phyloP scores from a whole-genome alignment of 2,888 invertebrate genomes.

The Cephus nigrinus region DNA sequence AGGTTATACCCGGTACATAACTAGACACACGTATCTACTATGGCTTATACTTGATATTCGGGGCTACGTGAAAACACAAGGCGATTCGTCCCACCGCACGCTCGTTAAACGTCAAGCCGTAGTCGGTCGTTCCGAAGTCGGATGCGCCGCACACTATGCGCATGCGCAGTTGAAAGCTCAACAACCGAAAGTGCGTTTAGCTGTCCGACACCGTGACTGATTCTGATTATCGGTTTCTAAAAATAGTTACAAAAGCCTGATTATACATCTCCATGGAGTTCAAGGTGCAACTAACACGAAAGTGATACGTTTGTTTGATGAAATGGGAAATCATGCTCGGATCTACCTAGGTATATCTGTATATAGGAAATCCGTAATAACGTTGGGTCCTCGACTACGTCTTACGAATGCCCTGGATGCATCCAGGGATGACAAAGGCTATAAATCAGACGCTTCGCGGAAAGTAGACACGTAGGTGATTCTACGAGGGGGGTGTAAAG shows the following conservation, averaged over 20 bases:
- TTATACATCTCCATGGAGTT: background rate
- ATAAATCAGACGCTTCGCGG: conserved; percentile 43
- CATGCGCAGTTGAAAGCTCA: background rate
- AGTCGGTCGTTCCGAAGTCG: background rate
- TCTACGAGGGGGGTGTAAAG: conserved; percentile 34
- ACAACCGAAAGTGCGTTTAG: background rate
- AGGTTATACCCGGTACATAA: background rate
- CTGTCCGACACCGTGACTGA: background rate
- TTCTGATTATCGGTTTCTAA: background rate
- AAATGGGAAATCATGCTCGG: background rate
- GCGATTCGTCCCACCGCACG: background rate
- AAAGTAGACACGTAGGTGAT: conserved; percentile 35
- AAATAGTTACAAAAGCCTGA: background rate
- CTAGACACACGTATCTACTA: background rate
- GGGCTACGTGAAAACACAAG: background rate
- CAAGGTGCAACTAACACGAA: too few species aligned
- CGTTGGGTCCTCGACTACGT: background rate
- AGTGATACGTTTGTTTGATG: background rate
- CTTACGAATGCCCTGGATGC: conserved; percentile 20
- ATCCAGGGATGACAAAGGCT: conserved; percentile 43
- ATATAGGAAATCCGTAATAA: background rate
- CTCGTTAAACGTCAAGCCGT: background rate
- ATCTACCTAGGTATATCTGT: background rate
- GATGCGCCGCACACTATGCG: background rate
- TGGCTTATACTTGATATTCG: background rate